Conservation (phyloP, 2,113 vertebrate genomes). For the Salminus brasiliensis region DNA sequence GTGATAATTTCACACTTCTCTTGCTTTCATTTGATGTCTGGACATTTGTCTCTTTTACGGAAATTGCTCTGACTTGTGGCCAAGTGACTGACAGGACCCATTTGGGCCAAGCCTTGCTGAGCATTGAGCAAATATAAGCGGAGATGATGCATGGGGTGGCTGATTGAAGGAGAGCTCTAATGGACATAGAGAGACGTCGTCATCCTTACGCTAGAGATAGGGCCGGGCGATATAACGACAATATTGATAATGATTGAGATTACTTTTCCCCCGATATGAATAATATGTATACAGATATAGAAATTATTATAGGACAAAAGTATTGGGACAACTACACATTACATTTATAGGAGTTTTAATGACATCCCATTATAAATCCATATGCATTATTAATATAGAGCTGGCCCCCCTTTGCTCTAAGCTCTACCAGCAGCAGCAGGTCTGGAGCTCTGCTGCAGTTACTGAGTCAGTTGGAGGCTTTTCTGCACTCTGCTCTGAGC, state of each 20-base stretch:
- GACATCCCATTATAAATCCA: too few species aligned
- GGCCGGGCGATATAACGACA: background rate
- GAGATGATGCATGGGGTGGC: background rate
- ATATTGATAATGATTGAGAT: background rate
- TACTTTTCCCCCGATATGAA: background rate
- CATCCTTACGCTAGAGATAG: background rate
- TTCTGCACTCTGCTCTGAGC: too few species aligned
- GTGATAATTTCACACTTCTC: slow-evolving; percentile 46
- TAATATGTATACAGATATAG: background rate
- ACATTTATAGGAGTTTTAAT: too few species aligned
- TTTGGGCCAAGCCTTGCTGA: slow-evolving; percentile 11
- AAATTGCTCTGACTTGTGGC: slow-evolving; percentile 42
- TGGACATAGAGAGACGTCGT: background rate
- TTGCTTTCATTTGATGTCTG: slow-evolving; percentile 25
- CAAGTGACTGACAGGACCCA: slow-evolving; percentile 33
- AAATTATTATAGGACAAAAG: background rate
- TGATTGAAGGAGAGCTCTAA: background rate
- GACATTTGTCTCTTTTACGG: slow-evolving; percentile 26
- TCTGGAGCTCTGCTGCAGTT: too few species aligned
- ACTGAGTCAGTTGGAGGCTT: too few species aligned
- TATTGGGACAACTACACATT: too few species aligned
- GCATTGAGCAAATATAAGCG: slow-evolving; percentile 10
- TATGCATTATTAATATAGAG: too few species aligned
- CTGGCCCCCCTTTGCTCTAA: too few species aligned
- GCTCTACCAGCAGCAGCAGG: too few species aligned